These are phyloP conservation scores for Mormyrus hasselquistii DNA, from an alignment of 2,797 vertebrate genomes.

Conservation along the genomic window DNA sequence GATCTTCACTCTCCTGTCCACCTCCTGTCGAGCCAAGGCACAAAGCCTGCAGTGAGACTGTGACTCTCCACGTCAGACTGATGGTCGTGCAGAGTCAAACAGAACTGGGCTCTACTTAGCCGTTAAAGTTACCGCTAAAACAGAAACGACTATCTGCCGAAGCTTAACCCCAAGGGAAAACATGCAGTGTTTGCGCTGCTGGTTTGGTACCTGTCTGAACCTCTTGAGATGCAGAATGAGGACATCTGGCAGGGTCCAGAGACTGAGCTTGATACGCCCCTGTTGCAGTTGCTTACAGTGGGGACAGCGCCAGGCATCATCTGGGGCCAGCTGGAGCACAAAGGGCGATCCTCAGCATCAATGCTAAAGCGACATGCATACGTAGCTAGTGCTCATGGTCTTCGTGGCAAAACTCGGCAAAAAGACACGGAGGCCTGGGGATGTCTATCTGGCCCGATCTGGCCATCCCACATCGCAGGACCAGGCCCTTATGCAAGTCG, in stretches of 20 bases:
- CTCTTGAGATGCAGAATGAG: constrained; percentile 96
- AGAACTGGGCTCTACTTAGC: background rate
- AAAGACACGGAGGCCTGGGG: background rate
- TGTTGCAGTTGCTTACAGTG: constrained; percentile 98
- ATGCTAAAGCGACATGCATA: background rate
- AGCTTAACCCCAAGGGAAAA: background rate
- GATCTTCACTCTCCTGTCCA: constrained; percentile 87
- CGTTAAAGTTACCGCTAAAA: background rate
- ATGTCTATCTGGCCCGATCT: background rate
- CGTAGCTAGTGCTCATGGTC: too few relatives aligned
- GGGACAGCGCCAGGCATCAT: constrained; percentile 96
- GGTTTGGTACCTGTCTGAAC: constrained; percentile 82
- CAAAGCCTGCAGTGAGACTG: background rate
- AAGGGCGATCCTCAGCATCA: background rate
- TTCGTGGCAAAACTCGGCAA: background rate
- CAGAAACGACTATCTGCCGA: background rate
- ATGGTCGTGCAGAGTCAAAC: background rate
- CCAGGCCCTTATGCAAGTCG: background rate
- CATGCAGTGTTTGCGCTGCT: background rate
- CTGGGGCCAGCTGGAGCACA: constrained; percentile 82
- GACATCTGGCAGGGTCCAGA: constrained; percentile 96
- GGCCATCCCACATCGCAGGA: background rate
- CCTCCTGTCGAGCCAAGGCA: constrained; percentile 64
- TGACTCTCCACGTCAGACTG: background rate
- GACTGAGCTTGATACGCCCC: constrained; percentile 91